These are phyloP conservation scores for Setipinna tenuifilis DNA, from an alignment of 2,797 vertebrate species.

Conservation along the genomic window DNA sequence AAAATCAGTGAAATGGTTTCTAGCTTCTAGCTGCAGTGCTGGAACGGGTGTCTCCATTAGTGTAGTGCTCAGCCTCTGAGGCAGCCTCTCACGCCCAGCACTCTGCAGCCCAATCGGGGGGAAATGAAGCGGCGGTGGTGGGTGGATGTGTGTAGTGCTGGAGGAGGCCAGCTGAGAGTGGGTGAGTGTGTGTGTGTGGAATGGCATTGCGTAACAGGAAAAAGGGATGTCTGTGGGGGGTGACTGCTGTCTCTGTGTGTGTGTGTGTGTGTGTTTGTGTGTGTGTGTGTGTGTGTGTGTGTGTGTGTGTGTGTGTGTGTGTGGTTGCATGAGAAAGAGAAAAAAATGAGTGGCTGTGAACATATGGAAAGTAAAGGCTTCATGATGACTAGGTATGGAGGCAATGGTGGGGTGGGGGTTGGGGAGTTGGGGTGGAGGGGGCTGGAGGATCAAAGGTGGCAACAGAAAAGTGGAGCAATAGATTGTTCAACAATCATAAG, in stretches of 20 bases:
- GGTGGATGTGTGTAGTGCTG: too few relatives aligned
- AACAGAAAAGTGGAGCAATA: too few relatives aligned
- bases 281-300: background rate
- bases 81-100: background rate
- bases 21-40: background rate
- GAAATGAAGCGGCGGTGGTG: background rate
- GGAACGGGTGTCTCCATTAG: background rate
- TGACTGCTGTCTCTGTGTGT: background rate
- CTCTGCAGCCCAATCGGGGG: background rate
- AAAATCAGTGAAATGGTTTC: background rate
- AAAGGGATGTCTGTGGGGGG: background rate
- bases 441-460: too few relatives aligned
- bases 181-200: background rate
- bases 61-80: background rate
- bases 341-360: too few relatives aligned
- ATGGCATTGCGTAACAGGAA: background rate
- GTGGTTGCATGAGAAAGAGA: background rate
- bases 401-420: too few relatives aligned
- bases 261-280: background rate
- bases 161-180: background rate
- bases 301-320: background rate
- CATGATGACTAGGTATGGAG: too few relatives aligned
- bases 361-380: too few relatives aligned
- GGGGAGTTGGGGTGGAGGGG: too few relatives aligned
- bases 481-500: too few relatives aligned